Evolutionary conservation across 2,797 vertebrate species (phyloP), one percentile per base, ranked within the genome.

Genomic region (Sarcophilus harrisii): DNA sequence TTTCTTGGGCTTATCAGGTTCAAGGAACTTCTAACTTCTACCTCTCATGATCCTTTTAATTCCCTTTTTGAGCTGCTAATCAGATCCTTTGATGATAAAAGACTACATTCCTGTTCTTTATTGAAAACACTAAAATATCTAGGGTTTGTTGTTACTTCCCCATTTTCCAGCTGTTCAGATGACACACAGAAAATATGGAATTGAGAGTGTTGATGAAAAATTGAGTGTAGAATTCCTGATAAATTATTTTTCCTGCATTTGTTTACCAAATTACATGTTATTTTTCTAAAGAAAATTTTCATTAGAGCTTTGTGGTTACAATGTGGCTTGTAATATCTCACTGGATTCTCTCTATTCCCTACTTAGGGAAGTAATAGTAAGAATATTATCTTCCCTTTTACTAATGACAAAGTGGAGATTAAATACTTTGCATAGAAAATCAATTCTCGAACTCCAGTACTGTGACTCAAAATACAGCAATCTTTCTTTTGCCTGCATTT

Each of bases 211-310:
- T 49, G 12, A 27, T 55, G 32, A 57, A 81, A 92, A 38, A 30
- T 81, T 45, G 27, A 81, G 18, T 81, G 24, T 81, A 81, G 38
- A 81, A 27, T 81, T 24, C 38, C 21, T 28, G 32, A 57, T 58
- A 32, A n/a, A n/a, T n/a, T 45, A 11, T 11, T 81, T 81, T 30
- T 57, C 52, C 58, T 92, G 10, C 81, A 3, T 27, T 38, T 11
- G 1, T 49, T 6, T 30, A 27, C 52, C 60, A 94, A 55, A 1
- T 27, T 49, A n/a, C 16, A 58, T 14, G 5, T 94, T 89, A 66
- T 57, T 91, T 93, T 90, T 45, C 59, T 38, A 57, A 92, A 92
- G 59, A 94, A 92, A 94, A 57, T 58, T 59, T 66, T 62, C 59
- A 29, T 8, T 13, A 62, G 29, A 12, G 29, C 59, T 11, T 30